Evolutionary conservation across 2,888 invertebrate genomes (phyloP).

Genomic region (Pocota personata): DNA sequence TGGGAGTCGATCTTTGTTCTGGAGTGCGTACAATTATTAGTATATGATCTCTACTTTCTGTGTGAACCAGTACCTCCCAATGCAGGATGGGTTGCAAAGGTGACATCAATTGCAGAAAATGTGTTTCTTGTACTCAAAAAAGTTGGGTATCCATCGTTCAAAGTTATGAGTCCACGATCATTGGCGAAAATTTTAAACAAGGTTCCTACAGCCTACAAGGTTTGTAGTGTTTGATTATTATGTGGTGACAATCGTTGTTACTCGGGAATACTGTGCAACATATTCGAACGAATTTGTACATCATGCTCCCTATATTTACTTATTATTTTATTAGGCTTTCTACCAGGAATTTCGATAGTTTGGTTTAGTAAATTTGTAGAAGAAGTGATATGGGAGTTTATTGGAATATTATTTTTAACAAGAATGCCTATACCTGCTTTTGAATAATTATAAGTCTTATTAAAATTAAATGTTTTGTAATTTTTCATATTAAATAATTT

Average conservation of each 20-base stretch:
- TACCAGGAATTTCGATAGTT: no score
- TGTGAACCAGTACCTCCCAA: neutral
- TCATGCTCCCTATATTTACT: no score
- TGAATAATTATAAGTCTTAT: no score
- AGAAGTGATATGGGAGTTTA: no score
- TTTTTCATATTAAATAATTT: no score
- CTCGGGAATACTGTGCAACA: neutral
- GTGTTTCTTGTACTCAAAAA: slow-evolving; percentile 13
- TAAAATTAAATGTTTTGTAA: no score
- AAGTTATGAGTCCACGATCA: no score
- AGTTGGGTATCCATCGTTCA: slow-evolving; percentile 22
- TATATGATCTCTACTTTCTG: slow-evolving; percentile 10
- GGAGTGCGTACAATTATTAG: neutral
- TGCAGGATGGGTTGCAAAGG: slow-evolving; percentile 9
- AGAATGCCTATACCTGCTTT: slow-evolving; percentile 10
- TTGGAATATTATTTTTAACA: slow-evolving; percentile 7
- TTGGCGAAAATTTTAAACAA: neutral
- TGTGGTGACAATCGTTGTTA: neutral
- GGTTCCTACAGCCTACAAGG: no score
- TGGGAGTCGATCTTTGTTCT: neutral
- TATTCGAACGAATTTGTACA: no score
- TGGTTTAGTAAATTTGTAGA: neutral
- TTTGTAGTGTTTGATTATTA: no score
- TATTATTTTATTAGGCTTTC: no score
- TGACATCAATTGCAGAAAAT: slow-evolving; percentile 9